A percentile compares a stretch with the other conserved stretches of the same genome.
These are phyloP conservation scores for Toxotes chatareus DNA, from an alignment of 2,113 vertebrate species.

Conservation along the genomic window DNA sequence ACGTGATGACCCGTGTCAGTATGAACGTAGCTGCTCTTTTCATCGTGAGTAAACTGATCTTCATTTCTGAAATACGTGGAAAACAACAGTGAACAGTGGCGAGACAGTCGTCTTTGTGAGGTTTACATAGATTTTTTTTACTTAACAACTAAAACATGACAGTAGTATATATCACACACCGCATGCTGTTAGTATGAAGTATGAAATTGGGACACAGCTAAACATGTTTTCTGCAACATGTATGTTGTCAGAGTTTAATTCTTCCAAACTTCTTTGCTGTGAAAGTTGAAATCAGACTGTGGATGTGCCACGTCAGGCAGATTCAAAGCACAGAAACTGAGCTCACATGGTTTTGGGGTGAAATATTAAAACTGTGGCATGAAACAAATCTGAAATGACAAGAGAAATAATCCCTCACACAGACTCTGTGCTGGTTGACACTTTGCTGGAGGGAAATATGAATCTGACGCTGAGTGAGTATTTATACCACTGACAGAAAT, in stretches of 20 bases:
- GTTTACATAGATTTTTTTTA: too few relatives aligned
- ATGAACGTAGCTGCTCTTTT: too few relatives aligned
- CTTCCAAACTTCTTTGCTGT: background rate
- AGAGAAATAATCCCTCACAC: slow-evolving; percentile 21
- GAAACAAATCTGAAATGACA: slow-evolving; percentile 23
- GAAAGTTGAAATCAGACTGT: background rate
- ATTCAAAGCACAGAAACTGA: background rate
- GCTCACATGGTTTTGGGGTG: background rate
- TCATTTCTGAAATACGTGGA: too few relatives aligned
- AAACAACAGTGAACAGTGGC: too few relatives aligned
- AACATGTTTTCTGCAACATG: background rate
- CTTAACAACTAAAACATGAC: background rate
- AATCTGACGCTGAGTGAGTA: slow-evolving; percentile 23
- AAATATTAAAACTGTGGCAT: slow-evolving; percentile 1
- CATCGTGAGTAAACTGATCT: too few relatives aligned
- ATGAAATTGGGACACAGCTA: background rate
- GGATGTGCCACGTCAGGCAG: background rate
- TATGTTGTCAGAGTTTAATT: background rate
- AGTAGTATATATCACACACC: background rate
- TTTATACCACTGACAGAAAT: slow-evolving; percentile 35
- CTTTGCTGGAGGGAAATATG: slow-evolving; percentile 33
- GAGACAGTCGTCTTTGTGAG: too few relatives aligned
- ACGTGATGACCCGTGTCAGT: too few relatives aligned
- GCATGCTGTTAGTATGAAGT: background rate
- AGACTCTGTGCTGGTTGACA: slow-evolving; percentile 14